Conservation (phyloP, 2,797 vertebrate genomes). For the Heliangelus exortis region DNA sequence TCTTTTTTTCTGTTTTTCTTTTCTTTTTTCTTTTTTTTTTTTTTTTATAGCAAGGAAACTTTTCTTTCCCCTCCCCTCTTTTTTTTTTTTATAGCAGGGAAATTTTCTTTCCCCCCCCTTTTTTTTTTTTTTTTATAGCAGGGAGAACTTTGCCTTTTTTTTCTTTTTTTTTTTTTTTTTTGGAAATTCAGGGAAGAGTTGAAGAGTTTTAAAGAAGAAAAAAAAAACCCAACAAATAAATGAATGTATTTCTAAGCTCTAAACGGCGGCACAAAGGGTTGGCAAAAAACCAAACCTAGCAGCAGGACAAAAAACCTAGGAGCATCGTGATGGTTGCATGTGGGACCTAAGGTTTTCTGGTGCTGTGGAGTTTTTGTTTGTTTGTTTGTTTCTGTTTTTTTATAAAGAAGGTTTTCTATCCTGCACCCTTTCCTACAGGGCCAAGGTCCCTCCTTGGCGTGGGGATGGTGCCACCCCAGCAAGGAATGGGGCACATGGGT, state of each 20-base stretch:
- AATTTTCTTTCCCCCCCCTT: too few species aligned
- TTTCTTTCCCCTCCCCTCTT: too few species aligned
- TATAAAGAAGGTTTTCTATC: constrained; percentile 60
- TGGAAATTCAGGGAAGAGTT: not conserved
- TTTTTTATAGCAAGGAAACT: too few species aligned
- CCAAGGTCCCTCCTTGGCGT: rapidly evolving
- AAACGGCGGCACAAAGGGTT: not conserved
- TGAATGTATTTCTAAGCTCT: constrained; percentile 26
- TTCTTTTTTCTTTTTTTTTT: too few species aligned
- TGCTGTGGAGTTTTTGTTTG: rapidly evolving
- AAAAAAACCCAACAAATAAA: too few species aligned
- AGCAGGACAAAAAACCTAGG: rapidly evolving
- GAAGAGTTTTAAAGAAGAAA: not conserved
- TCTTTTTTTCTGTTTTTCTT: too few species aligned
- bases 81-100: too few species aligned
- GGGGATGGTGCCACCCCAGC: rapidly evolving
- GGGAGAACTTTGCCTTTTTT: not conserved
- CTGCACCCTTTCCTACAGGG: constrained; percentile 36
- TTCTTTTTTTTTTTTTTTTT: not conserved
- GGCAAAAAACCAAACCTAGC: not conserved
- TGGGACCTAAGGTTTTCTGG: not conserved
- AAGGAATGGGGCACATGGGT: rapidly evolving
- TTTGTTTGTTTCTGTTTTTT: not conserved
- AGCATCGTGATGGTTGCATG: not conserved
- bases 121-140: not conserved